These are phyloP conservation scores for Phacellophora camtschatica DNA, from an alignment of 30 jellyfish, hydroid and myxozoan genomes.

Conservation along the genomic window DNA sequence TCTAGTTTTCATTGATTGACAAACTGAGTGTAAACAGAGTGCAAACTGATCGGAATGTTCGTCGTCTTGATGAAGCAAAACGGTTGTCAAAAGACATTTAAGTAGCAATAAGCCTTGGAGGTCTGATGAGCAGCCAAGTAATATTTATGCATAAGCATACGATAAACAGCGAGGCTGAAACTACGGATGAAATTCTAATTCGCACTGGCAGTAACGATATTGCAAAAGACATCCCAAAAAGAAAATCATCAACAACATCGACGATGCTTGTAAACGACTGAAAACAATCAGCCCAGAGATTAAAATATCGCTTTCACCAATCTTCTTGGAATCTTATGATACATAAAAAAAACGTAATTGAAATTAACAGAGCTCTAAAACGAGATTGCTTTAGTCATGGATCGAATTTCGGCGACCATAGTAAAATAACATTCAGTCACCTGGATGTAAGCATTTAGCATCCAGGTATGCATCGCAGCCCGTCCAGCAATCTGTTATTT, in stretches of 20 bases:
- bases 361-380: background rate
- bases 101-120: background rate
- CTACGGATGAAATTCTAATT: background rate
- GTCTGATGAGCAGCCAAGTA: background rate
- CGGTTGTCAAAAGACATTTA: background rate
- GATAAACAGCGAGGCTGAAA: background rate
- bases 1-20: too few relatives aligned
- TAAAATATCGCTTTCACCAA: background rate
- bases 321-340: background rate
- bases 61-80: background rate
- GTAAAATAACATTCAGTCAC: background rate
- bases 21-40: too few relatives aligned
- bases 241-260: background rate
- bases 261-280: background rate
- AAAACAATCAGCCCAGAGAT: background rate
- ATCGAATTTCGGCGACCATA: background rate
- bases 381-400: background rate
- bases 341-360: background rate
- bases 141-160: background rate
- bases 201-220: background rate
- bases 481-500: too few relatives aligned
- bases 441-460: too few relatives aligned
- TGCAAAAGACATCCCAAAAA: background rate
- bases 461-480: too few relatives aligned
- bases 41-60: too few relatives aligned